Evolutionary conservation across 2,113 vertebrate genomes (phyloP), one percentile per base, ranked within the genome.

Genomic region (Lethenteron reissneri): DNA sequence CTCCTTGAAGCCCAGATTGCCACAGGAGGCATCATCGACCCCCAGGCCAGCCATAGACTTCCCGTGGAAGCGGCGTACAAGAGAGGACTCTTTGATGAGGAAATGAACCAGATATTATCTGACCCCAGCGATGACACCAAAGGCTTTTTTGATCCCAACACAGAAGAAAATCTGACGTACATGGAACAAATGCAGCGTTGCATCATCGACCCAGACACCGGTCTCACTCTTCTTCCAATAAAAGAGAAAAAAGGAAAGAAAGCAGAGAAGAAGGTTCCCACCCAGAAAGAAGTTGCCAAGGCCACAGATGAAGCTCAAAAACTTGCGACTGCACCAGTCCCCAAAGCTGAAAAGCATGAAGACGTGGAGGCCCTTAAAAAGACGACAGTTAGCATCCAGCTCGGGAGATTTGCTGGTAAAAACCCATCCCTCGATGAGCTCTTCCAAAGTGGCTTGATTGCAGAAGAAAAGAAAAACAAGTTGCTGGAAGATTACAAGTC

Each of bases 361-460:
- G 64, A 68, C 11, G 64, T 68, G 64, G 64, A 68, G n/a, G 64
- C 25, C 25, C 64, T 68, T 10, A 68, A 68, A 11, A 68, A 68
- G n/a, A 68, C 11, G 64, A 68, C 64, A 10, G 8, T 68, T 8
- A 25, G 25, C n/a, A 10, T 68, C n/a, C 64, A n/a, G 10, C 10
- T 68, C 11, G 64, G 10, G 25, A 68, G 64, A 68, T 68, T 68
- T 68, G n/a, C 64, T 68, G 64, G 64, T 10, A 68, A 68, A 25
- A 68, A 68, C 9, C 25, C 25, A 10, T 17, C 64, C 0, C 17
- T 83, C 11, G 90, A 89, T 88, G 83, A 87, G 2, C 77, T 91
- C 0, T 81, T 95, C 10, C 86, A 83, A 57, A 87, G 88, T 0
- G 85, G 87, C 68, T 92, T 90, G 10, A 60, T 92, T 25, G 81